phyloP scores from a whole-genome alignment of 2,113 vertebrate genomes.

The Oryctolagus cuniculus region DNA sequence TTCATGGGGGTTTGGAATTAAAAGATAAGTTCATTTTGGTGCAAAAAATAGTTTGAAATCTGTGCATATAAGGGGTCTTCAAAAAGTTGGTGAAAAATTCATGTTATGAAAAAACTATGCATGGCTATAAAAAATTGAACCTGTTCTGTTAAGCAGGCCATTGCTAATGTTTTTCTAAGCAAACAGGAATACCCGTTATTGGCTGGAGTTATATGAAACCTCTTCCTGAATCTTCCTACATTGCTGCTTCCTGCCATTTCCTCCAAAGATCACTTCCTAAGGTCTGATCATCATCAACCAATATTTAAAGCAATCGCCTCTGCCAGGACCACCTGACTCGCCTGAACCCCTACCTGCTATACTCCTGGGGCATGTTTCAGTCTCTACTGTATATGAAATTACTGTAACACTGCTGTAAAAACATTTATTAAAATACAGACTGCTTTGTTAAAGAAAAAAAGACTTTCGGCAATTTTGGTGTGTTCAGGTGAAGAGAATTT shows the following conservation, averaged over 20 bases:
- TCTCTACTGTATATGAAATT: conserved; percentile 7
- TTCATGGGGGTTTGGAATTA: too few relatives aligned
- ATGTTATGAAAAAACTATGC: too few relatives aligned
- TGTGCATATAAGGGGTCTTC: background rate
- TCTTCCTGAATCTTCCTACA: background rate
- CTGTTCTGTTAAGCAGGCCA: background rate
- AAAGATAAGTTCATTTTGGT: background rate
- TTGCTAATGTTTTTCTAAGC: background rate
- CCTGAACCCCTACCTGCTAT: background rate
- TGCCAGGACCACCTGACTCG: background rate
- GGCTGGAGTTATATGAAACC: background rate
- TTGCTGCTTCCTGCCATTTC: background rate
- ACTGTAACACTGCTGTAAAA: background rate
- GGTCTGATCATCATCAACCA: background rate
- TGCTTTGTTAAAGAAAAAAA: conserved; percentile 37
- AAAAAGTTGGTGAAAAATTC: too few relatives aligned
- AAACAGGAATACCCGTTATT: background rate
- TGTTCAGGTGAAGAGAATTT: background rate
- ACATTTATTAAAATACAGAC: background rate
- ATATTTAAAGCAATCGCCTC: background rate
- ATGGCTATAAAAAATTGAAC: too few relatives aligned
- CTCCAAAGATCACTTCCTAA: background rate
- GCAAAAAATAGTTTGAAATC: background rate
- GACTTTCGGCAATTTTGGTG: background rate
- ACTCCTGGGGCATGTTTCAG: background rate